Conservation (phyloP, 2,113 vertebrate genomes). For the Leucopternis melanops region DNA sequence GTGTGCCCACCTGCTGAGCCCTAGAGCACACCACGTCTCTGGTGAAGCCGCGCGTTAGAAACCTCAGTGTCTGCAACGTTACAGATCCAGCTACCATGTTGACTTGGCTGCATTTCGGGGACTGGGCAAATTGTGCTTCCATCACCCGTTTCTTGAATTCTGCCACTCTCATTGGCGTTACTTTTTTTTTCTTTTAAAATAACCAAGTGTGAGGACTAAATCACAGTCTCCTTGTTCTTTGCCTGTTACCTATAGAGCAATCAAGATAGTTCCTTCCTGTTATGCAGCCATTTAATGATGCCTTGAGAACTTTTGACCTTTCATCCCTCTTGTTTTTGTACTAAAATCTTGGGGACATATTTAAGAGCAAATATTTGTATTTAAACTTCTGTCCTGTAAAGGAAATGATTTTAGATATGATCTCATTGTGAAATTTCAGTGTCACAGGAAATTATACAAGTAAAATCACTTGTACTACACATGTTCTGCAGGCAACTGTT, state of each 20-base stretch:
- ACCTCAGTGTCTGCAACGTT: rapidly evolving
- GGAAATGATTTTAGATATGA: conserved; percentile 48
- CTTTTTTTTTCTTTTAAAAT: not conserved
- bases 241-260: not conserved
- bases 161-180: not conserved
- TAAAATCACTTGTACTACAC: conserved; percentile 3
- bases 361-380: not conserved
- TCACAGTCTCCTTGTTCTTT: not conserved
- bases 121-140: not conserved
- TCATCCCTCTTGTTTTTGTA: not conserved
- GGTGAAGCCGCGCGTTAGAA: not conserved
- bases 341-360: not conserved
- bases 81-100: not conserved
- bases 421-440: conserved; percentile 30
- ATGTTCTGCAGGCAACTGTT: not conserved
- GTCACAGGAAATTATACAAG: conserved; percentile 32
- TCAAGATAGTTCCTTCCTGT: not conserved
- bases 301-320: not conserved
- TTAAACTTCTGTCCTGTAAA: conserved; percentile 1
- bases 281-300: not conserved
- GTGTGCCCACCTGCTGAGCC: not conserved
- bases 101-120: not conserved
- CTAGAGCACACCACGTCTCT: not conserved
- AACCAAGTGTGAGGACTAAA: not conserved
- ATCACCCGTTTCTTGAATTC: not conserved